Conservation (phyloP, 1,140 invertebrate species). For the Eciton burchellii region DNA sequence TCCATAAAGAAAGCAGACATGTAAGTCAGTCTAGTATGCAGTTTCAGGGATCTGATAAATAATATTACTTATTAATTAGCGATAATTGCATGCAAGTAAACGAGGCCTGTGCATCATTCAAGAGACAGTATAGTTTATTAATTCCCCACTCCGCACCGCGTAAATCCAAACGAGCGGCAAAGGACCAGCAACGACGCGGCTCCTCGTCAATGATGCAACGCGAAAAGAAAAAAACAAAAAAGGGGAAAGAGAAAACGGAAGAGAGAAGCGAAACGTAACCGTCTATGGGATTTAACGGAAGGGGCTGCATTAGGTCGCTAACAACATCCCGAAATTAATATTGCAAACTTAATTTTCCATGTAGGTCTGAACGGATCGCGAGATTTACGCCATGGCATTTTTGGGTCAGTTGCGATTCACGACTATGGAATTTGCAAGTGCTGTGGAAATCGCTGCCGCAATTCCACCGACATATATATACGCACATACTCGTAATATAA, state of each 20-base stretch:
- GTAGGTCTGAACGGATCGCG: constrained; percentile 56
- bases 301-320: constrained; percentile 36
- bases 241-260: no score
- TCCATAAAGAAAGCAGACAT: constrained; percentile 12
- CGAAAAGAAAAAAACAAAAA: background rate
- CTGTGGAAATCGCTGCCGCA: constrained; percentile 62
- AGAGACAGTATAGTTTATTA: constrained; percentile 2
- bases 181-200: background rate
- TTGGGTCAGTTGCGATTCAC: constrained; percentile 61
- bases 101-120: constrained; percentile 1
- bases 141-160: background rate
- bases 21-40: constrained; percentile 10
- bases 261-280: background rate
- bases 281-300: constrained; percentile 9
- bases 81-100: constrained; percentile 35
- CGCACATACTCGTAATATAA: constrained; percentile 18
- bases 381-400: constrained; percentile 62
- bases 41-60: constrained; percentile 25
- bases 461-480: constrained; percentile 17
- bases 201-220: background rate
- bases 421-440: constrained; percentile 50
- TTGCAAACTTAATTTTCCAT: constrained; percentile 77
- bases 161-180: background rate
- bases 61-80: constrained; percentile 12
- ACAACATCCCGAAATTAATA: constrained; percentile 74